A percentile compares a stretch with the other conserved stretches of the same genome.
Conservation (phyloP, 2,113 vertebrate species). For the Bufo gargarizans region DNA sequence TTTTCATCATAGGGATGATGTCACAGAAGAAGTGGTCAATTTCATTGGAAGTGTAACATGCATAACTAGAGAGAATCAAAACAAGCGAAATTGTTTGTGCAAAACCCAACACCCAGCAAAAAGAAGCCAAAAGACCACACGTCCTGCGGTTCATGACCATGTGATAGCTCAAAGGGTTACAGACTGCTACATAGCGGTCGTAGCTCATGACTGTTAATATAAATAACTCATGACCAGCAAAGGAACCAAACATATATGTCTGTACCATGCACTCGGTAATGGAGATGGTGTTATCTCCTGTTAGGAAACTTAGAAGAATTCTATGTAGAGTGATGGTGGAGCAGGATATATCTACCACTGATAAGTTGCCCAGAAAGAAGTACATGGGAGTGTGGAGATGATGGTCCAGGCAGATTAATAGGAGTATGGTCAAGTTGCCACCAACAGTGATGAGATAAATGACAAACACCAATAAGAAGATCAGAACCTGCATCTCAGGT, state of each 20-base stretch:
- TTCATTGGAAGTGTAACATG: background rate
- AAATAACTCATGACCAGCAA: background rate
- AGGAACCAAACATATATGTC: conserved; percentile 25
- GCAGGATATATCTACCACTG: conserved; percentile 13
- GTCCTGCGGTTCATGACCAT: conserved; percentile 14
- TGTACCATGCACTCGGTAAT: conserved; percentile 9
- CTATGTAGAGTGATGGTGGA: conserved; percentile 19
- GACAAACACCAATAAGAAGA: conserved; percentile 22
- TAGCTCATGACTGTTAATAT: conserved; percentile 42
- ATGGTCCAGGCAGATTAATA: conserved; percentile 10
- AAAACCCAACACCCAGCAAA: conserved; percentile 11
- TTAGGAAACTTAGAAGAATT: conserved; percentile 13
- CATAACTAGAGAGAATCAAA: background rate
- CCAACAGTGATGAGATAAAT: conserved; percentile 35
- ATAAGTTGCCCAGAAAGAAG: conserved; percentile 38
- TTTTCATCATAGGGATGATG: conserved; percentile 23
- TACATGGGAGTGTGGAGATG: conserved; percentile 43
- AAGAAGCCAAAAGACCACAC: background rate
- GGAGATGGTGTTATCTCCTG: conserved; percentile 14
- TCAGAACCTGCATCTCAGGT: conserved; percentile 9
- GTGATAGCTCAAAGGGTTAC: conserved; percentile 27
- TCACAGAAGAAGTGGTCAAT: conserved; percentile 50
- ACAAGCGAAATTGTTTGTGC: background rate
- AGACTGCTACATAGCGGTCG: conserved; percentile 43
- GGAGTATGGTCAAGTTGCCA: conserved; percentile 34